Percentiles rank a stretch among this genome's conserved stretches.
These are phyloP conservation scores for Anthopleura sola DNA, from an alignment of 64 coral and sea anemone species.

Conservation along the genomic window DNA sequence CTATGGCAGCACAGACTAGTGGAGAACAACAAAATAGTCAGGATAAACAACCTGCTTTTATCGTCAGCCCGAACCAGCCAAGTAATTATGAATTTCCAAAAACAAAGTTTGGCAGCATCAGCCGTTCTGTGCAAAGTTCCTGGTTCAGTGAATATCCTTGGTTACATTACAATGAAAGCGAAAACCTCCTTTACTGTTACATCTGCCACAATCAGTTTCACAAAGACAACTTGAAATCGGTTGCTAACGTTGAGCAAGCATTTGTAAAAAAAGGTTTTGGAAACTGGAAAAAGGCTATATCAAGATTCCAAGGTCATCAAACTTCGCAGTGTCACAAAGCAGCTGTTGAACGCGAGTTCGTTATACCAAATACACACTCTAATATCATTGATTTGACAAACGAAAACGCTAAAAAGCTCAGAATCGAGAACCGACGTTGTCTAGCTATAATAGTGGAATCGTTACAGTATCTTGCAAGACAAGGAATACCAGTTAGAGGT, in stretches of 20 bases:
- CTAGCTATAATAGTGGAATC: constrained; percentile 52
- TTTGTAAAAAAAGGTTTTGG: constrained; percentile 15
- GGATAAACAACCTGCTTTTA: no score
- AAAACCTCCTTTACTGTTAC: no score
- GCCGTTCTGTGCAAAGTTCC: constrained; percentile 46
- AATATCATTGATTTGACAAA: constrained; percentile 30
- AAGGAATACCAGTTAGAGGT: constrained; percentile 51
- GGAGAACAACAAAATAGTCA: no score
- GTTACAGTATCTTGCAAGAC: constrained; percentile 39
- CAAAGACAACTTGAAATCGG: no score
- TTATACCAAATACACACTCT: constrained; percentile 30
- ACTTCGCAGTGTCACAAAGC: constrained; percentile 38
- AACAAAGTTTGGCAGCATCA: no score
- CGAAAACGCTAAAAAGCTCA: not conserved
- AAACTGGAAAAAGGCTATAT: constrained; percentile 51
- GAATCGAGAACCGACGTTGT: constrained; percentile 36
- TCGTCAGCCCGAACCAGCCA: constrained; percentile 27
- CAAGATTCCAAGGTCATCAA: constrained; percentile 33
- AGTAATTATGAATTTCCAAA: constrained; percentile 49
- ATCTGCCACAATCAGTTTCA: no score
- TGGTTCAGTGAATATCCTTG: constrained; percentile 64
- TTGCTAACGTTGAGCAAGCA: not conserved
- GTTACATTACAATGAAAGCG: constrained; percentile 52
- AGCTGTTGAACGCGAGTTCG: not conserved
- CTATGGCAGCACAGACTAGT: no score